Base-by-base conservation (phyloP, 2,797 vertebrate genomes). In the Crocodylus rhombifer region DNA sequence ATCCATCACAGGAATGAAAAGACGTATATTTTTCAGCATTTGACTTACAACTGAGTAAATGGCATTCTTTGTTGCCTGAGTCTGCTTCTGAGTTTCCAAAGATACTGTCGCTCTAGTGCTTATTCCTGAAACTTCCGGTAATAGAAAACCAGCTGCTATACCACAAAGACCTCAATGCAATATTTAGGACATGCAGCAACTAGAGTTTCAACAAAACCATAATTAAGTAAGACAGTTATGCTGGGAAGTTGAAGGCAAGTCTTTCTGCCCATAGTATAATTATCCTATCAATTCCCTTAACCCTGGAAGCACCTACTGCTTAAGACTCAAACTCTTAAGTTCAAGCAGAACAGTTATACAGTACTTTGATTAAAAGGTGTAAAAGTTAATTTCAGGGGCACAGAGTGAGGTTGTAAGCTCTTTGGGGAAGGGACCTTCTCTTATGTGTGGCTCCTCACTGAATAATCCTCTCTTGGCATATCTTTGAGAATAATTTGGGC, bases 21-120 rank as follows among this genome's bases (percentile, higher is more conserved):
- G 0, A 90, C 64, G 87, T 21, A 0, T 81, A 71, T 89, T 94
- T 87, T 95, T 88, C 82, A 84, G 51, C 51, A 61, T 82, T 90
- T 91, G 57, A 87, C 77, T 51, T 83, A 88, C 82, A 33, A 82
- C 83, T 80, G 61, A 69, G 74, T 14, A 93, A 63, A 90, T 82
- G 78, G 71, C 82, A 81, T 86, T 94, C 71, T 3, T 69, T 30
- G 30, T 90, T 84, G 80, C 75, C 67, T 91, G 33, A 88, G 30
- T 82, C 12, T 71, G 18, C 67, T 69, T 14, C 42, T 77, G 75
- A 77, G 82, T 82, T 71, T 85, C 65, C 26, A 94, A 82, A 13
- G 87, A 81, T 61, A 63, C 1, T 55, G 51, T 17, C 20, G 76
- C 88, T 61, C 76, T 0, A n/a, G 17, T 21, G 51, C 93, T 88